Conservation (phyloP, 1,140 invertebrate genomes). For the Brachystomella parvula region DNA sequence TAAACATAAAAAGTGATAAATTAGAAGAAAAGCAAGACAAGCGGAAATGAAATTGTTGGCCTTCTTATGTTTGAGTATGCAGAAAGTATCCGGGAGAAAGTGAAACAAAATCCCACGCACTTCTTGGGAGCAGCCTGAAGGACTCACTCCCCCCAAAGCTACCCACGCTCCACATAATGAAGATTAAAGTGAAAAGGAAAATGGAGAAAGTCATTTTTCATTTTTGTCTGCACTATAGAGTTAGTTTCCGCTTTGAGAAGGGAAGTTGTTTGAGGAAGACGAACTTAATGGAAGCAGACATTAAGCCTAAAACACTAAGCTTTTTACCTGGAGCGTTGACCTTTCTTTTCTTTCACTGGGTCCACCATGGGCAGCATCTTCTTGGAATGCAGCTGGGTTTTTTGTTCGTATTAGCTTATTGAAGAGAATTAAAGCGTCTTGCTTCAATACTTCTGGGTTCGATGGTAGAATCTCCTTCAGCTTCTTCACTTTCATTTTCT, state of each 20-base stretch:
- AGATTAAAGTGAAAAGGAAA: not conserved
- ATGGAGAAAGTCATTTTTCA: slow-evolving; percentile 2
- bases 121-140: too few species aligned
- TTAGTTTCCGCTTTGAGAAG: too few species aligned
- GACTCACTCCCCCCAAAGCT: too few species aligned
- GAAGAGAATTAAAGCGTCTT: slow-evolving; percentile 57
- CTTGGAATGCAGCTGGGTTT: slow-evolving; percentile 59
- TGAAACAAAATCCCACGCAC: too few species aligned
- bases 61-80: too few species aligned
- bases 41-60: too few species aligned
- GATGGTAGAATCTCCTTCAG: slow-evolving; percentile 31
- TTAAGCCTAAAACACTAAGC: not conserved
- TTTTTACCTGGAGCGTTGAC: slow-evolving; percentile 23
- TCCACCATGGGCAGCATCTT: slow-evolving; percentile 42
- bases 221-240: not conserved
- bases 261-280: not conserved
- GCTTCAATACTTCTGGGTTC: slow-evolving; percentile 48
- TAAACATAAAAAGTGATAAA: too few species aligned
- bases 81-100: too few species aligned
- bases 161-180: not conserved
- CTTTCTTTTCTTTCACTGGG: slow-evolving; percentile 20
- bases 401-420: slow-evolving; percentile 70
- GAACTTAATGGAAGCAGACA: not conserved
- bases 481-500: slow-evolving; percentile 22
- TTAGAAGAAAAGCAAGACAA: too few species aligned